phyloP scores from a whole-genome alignment of 2,888 invertebrate species.

The Eumacrocentrus americanus region DNA sequence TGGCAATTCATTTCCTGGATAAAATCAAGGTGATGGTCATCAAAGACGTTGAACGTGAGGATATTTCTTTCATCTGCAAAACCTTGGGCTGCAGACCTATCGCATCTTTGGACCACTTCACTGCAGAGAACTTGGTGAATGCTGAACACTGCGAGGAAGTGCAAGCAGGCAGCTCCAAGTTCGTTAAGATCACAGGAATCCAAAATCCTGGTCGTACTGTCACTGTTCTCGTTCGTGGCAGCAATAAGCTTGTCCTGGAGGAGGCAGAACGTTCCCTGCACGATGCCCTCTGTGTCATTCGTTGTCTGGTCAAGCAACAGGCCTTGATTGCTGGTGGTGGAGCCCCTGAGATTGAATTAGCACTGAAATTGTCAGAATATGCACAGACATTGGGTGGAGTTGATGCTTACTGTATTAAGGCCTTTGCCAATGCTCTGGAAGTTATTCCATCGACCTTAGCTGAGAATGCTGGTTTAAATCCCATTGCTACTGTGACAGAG shows the following conservation, averaged over 20 bases:
- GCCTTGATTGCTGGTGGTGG: slow-evolving; percentile 96
- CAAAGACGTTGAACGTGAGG: slow-evolving; percentile 97
- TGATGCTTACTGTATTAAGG: slow-evolving; percentile 93
- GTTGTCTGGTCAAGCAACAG: slow-evolving; percentile 93
- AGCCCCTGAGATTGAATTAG: slow-evolving; percentile 95
- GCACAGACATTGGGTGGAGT: slow-evolving; percentile 88
- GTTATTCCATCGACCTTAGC: slow-evolving; percentile 90
- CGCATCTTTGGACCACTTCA: slow-evolving; percentile 98
- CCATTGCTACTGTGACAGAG: slow-evolving; percentile 96
- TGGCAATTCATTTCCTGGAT: slow-evolving; percentile 96
- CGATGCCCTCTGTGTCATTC: slow-evolving; percentile 87
- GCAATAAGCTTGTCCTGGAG: slow-evolving; percentile 81
- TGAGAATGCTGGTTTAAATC: slow-evolving; percentile 91
- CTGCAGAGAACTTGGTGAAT: slow-evolving; percentile 85
- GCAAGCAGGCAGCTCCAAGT: slow-evolving; percentile 84
- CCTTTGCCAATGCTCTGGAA: slow-evolving; percentile 95
- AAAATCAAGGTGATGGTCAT: slow-evolving; percentile 99
- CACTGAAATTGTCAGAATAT: slow-evolving; percentile 79
- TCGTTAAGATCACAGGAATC: slow-evolving; percentile 92
- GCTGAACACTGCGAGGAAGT: slow-evolving; percentile 97
- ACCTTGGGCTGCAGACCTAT: slow-evolving; percentile 93
- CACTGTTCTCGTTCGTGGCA: slow-evolving; percentile 88
- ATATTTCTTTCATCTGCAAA: slow-evolving; percentile 97
- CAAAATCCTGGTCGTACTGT: slow-evolving; percentile 88
- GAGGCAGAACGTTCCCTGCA: slow-evolving; percentile 83